Percentiles rank a stretch among this genome's conserved stretches.
phyloP scores from a whole-genome alignment of 2,113 vertebrate genomes.

The Tragulus kanchil region DNA sequence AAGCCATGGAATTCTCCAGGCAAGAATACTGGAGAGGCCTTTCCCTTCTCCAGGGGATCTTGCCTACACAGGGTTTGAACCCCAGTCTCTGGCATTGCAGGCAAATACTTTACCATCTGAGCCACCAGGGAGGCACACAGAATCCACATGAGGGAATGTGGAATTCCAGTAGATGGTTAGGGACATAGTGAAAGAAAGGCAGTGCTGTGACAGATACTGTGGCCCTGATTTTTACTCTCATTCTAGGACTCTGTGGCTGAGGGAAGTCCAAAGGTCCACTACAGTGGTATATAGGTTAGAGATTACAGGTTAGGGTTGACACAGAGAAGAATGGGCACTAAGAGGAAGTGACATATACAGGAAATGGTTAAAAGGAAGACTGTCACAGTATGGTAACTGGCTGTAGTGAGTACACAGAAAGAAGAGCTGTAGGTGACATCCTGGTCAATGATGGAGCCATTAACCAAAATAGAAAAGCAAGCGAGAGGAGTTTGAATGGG shows the following conservation, averaged over 20 bases:
- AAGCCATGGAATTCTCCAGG: no score
- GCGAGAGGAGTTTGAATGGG: not conserved
- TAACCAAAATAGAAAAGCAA: slow-evolving; percentile 42
- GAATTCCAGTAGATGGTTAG: not conserved
- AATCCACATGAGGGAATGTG: not conserved
- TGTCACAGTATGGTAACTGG: not conserved
- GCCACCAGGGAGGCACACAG: not conserved
- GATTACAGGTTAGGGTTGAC: not conserved
- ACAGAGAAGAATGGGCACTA: not conserved
- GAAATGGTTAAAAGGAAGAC: slow-evolving; percentile 42
- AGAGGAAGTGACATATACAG: not conserved
- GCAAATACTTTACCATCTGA: no score
- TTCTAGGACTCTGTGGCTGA: not conserved
- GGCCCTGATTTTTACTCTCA: not conserved
- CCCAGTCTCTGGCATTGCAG: no score
- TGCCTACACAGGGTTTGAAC: no score
- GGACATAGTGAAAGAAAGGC: not conserved
- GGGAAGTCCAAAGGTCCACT: not conserved
- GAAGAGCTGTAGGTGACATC: not conserved
- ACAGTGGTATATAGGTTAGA: not conserved
- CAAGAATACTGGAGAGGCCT: no score
- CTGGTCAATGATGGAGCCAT: not conserved
- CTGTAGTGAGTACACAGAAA: not conserved
- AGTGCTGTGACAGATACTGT: slow-evolving; percentile 11
- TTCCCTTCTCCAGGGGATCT: no score